These are phyloP conservation scores for Drosophila parabipectinata DNA, from an alignment of 1,140 invertebrate species.

Conservation along the genomic window DNA sequence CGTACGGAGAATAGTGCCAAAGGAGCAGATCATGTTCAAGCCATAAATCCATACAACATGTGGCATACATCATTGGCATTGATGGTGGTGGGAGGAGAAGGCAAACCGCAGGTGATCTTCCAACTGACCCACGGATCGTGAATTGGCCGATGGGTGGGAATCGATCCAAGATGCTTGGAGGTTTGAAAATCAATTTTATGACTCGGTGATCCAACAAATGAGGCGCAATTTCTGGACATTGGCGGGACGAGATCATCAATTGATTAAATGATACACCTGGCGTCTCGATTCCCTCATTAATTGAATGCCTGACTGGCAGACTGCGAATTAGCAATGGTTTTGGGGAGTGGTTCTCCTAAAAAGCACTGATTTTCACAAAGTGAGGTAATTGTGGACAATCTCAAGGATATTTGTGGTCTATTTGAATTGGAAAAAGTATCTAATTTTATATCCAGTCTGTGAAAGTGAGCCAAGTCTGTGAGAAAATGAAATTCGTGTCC, in stretches of 20 bases:
- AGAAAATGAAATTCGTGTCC: constrained; percentile 19
- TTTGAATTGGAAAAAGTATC: not conserved
- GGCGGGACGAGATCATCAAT: constrained; percentile 7
- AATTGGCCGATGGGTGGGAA: constrained; percentile 6
- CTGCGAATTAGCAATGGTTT: constrained; percentile 19
- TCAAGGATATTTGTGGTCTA: not conserved
- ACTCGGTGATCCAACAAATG: constrained; percentile 37
- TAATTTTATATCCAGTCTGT: not conserved
- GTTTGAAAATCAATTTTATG: constrained; percentile 36
- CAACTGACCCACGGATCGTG: constrained; percentile 33
- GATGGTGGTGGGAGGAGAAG: not conserved
- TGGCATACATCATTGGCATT: not conserved
- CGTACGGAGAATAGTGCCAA: constrained; percentile 15
- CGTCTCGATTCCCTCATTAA: constrained; percentile 26
- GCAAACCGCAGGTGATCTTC: constrained; percentile 24
- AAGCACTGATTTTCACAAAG: constrained; percentile 24
- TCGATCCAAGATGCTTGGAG: constrained; percentile 2
- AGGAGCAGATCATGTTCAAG: constrained; percentile 34
- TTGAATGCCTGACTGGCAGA: not conserved
- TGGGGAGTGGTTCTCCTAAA: constrained; percentile 6
- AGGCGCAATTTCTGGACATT: constrained; percentile 27
- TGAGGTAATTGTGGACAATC: constrained; percentile 4
- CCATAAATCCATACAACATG: constrained; percentile 16
- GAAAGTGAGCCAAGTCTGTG: not conserved
- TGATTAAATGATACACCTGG: constrained; percentile 40